Conservation (phyloP, 2,113 vertebrate species). For the Salvator merianae region DNA sequence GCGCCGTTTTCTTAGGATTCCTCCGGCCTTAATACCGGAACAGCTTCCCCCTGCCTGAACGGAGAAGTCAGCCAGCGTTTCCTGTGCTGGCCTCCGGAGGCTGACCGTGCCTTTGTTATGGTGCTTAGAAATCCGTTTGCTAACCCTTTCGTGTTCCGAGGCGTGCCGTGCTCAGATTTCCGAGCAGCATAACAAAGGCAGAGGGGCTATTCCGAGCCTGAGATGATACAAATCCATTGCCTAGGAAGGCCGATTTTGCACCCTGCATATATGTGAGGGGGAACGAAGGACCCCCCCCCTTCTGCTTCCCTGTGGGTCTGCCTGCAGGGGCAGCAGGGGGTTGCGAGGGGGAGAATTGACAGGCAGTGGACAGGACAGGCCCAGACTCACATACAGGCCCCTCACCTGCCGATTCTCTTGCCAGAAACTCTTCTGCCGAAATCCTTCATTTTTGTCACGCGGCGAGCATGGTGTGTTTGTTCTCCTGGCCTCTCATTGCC, state of each 20-base stretch:
- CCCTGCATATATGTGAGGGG: too few relatives aligned
- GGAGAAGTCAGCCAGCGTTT: neutral
- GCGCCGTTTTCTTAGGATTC: too few relatives aligned
- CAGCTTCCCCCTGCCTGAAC: too few relatives aligned
- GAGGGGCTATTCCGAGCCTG: neutral
- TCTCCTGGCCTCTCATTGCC: too few relatives aligned
- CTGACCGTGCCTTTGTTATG: neutral
- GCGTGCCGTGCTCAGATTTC: rapidly evolving
- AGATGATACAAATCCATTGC: neutral
- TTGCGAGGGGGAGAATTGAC: neutral
- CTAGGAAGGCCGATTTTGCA: neutral
- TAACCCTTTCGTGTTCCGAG: neutral
- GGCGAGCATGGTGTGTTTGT: too few relatives aligned
- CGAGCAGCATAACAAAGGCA: too few relatives aligned
- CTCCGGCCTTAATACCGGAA: neutral
- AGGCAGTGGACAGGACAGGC: neutral
- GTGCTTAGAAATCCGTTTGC: neutral
- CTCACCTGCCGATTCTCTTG: neutral
- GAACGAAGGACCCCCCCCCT: too few relatives aligned
- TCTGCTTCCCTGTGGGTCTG: too few relatives aligned
- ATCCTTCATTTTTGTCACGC: too few relatives aligned
- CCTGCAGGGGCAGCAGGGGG: too few relatives aligned
- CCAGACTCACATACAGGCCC: neutral
- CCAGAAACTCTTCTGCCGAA: too few relatives aligned
- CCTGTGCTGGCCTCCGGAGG: neutral